Conservation (phyloP, 2,888 invertebrate genomes). For the Chouioia cunea region DNA sequence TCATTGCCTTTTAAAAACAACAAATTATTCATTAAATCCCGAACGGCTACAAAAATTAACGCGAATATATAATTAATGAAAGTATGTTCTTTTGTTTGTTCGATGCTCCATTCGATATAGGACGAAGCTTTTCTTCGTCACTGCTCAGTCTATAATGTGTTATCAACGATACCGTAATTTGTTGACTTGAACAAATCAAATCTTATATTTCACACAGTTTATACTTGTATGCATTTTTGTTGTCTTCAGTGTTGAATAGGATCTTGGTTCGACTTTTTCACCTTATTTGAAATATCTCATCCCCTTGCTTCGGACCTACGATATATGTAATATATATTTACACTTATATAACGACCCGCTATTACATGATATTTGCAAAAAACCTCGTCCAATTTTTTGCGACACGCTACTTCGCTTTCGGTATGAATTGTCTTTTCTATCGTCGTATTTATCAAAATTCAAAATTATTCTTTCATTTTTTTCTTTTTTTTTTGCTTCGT, state of each 20-base stretch:
- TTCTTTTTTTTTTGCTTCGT: neutral
- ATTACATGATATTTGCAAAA: conserved; percentile 11
- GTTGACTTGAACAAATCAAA: conserved; percentile 9
- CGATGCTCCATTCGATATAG: conserved; percentile 30
- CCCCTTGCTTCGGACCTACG: too few relatives aligned
- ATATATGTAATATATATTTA: conserved; percentile 28
- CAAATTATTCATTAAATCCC: conserved; percentile 14
- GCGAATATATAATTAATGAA: neutral
- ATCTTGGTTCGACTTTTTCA: too few relatives aligned
- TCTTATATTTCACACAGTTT: conserved; percentile 14
- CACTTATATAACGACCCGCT: conserved; percentile 15
- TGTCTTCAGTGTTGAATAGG: too few relatives aligned
- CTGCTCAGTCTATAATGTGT: conserved; percentile 40
- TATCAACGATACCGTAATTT: conserved; percentile 9
- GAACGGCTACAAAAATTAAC: neutral
- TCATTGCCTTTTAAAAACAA: conserved; percentile 9
- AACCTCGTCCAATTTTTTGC: conserved; percentile 18
- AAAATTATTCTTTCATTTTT: neutral
- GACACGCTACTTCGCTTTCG: too few relatives aligned
- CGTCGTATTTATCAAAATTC: too few relatives aligned
- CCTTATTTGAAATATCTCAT: too few relatives aligned
- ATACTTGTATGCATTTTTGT: conserved; percentile 7
- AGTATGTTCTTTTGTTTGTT: conserved; percentile 12
- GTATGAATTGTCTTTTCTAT: too few relatives aligned
- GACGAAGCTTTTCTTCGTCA: conserved; percentile 25